Base-by-base conservation (phyloP, 2,113 vertebrate species). In the Thomomys bottae region DNA sequence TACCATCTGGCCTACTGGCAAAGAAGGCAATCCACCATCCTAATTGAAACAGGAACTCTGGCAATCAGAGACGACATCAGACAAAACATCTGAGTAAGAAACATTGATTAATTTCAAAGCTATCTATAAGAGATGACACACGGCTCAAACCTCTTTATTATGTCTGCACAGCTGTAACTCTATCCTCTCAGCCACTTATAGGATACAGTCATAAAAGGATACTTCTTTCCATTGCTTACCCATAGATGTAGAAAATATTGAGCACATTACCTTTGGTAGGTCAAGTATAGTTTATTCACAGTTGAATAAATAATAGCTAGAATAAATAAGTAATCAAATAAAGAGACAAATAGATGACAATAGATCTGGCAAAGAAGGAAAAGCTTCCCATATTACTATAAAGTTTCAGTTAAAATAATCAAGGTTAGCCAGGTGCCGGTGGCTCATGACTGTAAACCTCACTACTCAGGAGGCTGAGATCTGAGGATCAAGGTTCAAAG, bases 91-190 rank as follows among this genome's bases (percentile, higher is more conserved):
- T 76, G 42, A 78, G 78, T 70, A 82, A 68, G 40, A 28, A 68
- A 80, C 18, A 6, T n/a, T 90, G 54, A 68, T 66, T 71, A 82
- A 66, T 73, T 76, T 32, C 49, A 84, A 73, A 93, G 49, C 59
- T 26, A 14, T 87, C 17, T 64, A 10, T 63, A 68, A 38, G 14
- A 70, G 32, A 45, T 81, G 38, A 4, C n/a, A 67, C 59, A 67
- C 40, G 23, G 38, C 54, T 80, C 18, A 70, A 21, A 28, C 49
- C 88, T 88, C 68, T 26, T 88, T 68, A 32, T 38, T 80, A 49
- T 5, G 28, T 71, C 64, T 88, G 57, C 26, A 82, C 4, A 87
- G 54, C 54, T 83, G 59, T 73, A 93, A 78, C 73, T 45, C 32
- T 28, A 36, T n/a, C 20, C 63, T 11, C 30, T 80, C 38, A 88